Evolutionary conservation across 1,140 invertebrate genomes (phyloP), one percentile per base, ranked within the genome.

Genomic region (Drosophila ananassae): DNA sequence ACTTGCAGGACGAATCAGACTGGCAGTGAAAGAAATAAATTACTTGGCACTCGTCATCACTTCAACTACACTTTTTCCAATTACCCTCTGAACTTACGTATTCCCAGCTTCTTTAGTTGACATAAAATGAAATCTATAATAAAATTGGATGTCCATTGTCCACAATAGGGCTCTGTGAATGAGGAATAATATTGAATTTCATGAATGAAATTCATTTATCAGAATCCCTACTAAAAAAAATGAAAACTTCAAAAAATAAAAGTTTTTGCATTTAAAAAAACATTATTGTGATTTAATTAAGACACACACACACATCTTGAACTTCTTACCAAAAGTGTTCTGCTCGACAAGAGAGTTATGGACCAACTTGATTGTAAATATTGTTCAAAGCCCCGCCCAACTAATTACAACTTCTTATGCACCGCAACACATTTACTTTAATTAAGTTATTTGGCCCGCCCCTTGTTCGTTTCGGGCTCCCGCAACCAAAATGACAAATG

Each of bases 341-440:
- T 8, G 22, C 37, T 12, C 7, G 3, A 48, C 61, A 39, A 2
- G 54, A 47, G 54, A 75, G 37, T 75, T 58, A 66, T 75, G 54
- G 52, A 59, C 73, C 64, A 55, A 63, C 51, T 68, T 61, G 52
- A 73, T 84, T 58, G 74, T 68, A 83, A 83, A 72, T 67, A 76
- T 47, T 79, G 44, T 46, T 37, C 55, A 51, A 72, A 60, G 39
- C 46, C 67, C 71, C 74, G 78, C 82, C 82, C 78, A 82, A 81
- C 74, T 85, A 85, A 85, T 85, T 85, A 85, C 81, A 87, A 78
- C 63, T 87, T 75, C 78, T 87, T 82, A 64, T 85, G 61, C 63
- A 48, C 74, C 60, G 57, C 56, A 75, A 75, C 82, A 78, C 78
- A 87, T 87, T 85, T 85, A 87, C 63, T 85, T 85, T 87, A 85